These are phyloP conservation scores for Epinephelus lanceolatus DNA, from an alignment of 2,113 vertebrate genomes.

Conservation along the genomic window DNA sequence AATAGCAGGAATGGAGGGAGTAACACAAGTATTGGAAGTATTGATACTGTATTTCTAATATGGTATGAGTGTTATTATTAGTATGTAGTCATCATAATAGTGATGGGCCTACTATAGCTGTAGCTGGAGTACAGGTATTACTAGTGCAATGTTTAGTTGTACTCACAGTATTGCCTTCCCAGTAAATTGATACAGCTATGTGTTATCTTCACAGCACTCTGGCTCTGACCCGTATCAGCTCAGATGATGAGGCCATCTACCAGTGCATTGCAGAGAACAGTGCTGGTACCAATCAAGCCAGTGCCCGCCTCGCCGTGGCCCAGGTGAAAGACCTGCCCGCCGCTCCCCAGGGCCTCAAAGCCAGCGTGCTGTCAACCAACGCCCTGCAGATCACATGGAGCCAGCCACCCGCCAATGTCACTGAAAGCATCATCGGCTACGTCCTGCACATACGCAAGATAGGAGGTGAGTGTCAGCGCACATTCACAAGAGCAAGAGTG, in stretches of 20 bases:
- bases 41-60: too few species aligned
- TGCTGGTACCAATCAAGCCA: slow-evolving; percentile 86
- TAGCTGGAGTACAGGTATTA: background rate
- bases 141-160: background rate
- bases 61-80: too few species aligned
- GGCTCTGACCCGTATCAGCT: slow-evolving; percentile 80
- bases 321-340: slow-evolving; percentile 63
- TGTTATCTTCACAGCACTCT: slow-evolving; percentile 77
- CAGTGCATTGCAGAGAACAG: slow-evolving; percentile 87
- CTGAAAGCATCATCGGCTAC: slow-evolving; percentile 82
- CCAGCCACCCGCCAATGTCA: slow-evolving; percentile 57
- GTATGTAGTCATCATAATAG: too few species aligned
- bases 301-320: slow-evolving; percentile 82
- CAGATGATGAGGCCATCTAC: slow-evolving; percentile 85
- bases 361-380: slow-evolving; percentile 68
- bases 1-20: too few species aligned
- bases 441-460: slow-evolving; percentile 83
- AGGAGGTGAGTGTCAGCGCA: slow-evolving; percentile 70
- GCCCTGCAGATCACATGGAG: slow-evolving; percentile 79
- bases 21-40: too few species aligned
- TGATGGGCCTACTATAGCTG: too few species aligned
- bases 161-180: background rate
- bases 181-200: slow-evolving; percentile 1
- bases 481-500: background rate
- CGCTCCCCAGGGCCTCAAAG: slow-evolving; percentile 69